Evolutionary conservation across 1,140 invertebrate species (phyloP).

Genomic region (Pygmarrhopalites habei): DNA sequence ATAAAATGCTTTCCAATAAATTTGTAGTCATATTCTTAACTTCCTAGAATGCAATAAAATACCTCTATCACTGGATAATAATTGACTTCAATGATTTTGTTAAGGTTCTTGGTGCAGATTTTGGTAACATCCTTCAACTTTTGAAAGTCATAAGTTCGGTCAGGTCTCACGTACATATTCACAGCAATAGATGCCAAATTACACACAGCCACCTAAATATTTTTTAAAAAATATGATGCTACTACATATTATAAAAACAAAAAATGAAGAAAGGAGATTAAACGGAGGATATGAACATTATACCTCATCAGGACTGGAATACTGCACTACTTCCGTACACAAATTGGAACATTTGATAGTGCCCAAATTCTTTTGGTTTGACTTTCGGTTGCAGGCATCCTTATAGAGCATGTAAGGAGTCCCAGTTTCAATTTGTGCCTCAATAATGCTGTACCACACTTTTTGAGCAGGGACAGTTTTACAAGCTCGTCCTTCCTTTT

Average conservation of each 20-base stretch:
- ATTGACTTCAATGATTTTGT: slow-evolving; percentile 97
- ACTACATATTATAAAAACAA: slow-evolving; percentile 1
- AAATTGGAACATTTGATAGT: slow-evolving; percentile 98
- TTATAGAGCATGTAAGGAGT: slow-evolving; percentile 98
- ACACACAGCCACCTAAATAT: slow-evolving; percentile 77
- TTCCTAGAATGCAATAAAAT: too few species aligned
- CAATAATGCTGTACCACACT: slow-evolving; percentile 84
- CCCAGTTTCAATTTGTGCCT: slow-evolving; percentile 96
- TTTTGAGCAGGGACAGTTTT: slow-evolving; percentile 75
- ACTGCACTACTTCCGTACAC: slow-evolving; percentile 96
- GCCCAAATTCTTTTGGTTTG: slow-evolving; percentile 96
- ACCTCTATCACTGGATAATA: slow-evolving; percentile 91
- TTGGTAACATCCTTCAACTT: slow-evolving; percentile 84
- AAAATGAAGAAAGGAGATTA: neutral
- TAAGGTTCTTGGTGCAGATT: slow-evolving; percentile 84
- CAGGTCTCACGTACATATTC: slow-evolving; percentile 83
- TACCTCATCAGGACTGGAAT: slow-evolving; percentile 80
- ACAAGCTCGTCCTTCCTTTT: slow-evolving; percentile 67
- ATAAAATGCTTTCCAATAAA: too few species aligned
- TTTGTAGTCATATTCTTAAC: too few species aligned
- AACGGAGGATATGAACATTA: neutral
- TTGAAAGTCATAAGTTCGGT: slow-evolving; percentile 75
- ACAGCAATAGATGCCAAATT: slow-evolving; percentile 98
- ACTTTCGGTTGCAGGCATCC: slow-evolving; percentile 94
- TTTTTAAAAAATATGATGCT: slow-evolving; percentile 12